Conservation (phyloP, 2,797 vertebrate species). For the Monodelphis domestica region DNA sequence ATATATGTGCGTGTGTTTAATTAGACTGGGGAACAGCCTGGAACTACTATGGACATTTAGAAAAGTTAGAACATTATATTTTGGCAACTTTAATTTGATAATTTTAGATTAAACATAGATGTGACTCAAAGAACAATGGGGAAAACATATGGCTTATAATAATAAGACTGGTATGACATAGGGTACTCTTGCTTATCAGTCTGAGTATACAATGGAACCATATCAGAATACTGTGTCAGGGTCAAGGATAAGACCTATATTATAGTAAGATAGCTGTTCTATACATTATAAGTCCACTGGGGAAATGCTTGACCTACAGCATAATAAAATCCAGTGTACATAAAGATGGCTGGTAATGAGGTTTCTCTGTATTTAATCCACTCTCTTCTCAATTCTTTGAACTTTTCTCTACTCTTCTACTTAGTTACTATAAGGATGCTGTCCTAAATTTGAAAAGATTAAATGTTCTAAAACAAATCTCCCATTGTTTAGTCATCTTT, state of each 20-base stretch:
- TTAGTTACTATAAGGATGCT: neutral
- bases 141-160: neutral
- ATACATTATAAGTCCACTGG: accelerated
- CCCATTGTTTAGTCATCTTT: constrained; percentile 3
- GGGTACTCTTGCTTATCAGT: neutral
- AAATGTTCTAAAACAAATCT: neutral
- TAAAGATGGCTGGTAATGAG: too few relatives aligned
- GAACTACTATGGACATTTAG: neutral
- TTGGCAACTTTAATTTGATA: neutral
- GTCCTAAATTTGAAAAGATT: neutral
- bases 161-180: neutral
- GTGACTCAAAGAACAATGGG: neutral
- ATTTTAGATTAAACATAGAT: neutral
- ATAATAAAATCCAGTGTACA: neutral
- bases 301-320: neutral
- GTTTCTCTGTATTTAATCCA: neutral
- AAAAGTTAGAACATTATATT: neutral
- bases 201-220: neutral
- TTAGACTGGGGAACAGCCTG: neutral
- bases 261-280: neutral
- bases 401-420: neutral
- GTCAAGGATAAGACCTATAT: accelerated
- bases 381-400: neutral
- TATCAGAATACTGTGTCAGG: neutral
- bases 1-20: neutral